These are phyloP conservation scores for Chrysomela aeneicollis DNA, from an alignment of 2,888 invertebrate genomes.

Conservation along the genomic window DNA sequence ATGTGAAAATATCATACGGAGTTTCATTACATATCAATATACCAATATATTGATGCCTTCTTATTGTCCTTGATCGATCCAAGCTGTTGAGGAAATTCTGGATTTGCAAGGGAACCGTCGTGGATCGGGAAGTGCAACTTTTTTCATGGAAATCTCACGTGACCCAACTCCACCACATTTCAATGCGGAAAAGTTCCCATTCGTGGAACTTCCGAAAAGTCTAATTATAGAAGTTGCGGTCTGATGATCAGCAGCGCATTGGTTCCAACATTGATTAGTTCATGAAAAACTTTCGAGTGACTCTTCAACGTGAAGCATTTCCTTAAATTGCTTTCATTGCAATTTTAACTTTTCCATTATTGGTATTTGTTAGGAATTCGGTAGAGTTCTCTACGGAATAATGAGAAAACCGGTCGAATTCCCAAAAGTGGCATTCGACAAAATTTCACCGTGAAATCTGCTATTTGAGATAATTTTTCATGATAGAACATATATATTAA, in stretches of 20 bases:
- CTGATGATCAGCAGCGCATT: constrained; percentile 50
- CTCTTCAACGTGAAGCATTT: constrained; percentile 53
- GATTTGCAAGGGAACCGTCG: background rate
- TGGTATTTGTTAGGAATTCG: constrained; percentile 38
- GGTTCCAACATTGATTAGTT: constrained; percentile 56
- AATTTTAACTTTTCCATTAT: constrained; percentile 55
- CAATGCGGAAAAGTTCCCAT: constrained; percentile 25
- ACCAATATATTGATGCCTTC: too few relatives aligned
- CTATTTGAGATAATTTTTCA: too few relatives aligned
- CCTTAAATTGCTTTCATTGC: constrained; percentile 53
- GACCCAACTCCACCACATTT: constrained; percentile 12
- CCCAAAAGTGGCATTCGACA: too few relatives aligned
- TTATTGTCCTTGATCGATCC: background rate
- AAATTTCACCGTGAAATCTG: too few relatives aligned
- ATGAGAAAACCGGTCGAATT: background rate
- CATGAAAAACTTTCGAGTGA: constrained; percentile 55
- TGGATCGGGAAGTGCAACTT: background rate
- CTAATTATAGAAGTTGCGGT: constrained; percentile 55
- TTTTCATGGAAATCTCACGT: background rate
- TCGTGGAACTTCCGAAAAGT: constrained; percentile 42
- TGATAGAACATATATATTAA: too few relatives aligned
- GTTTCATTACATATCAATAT: too few relatives aligned
- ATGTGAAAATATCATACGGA: too few relatives aligned
- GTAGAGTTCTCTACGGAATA: constrained; percentile 6
- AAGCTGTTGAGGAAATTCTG: background rate